phyloP scores from a whole-genome alignment of 2,797 vertebrate genomes.

The Microhierax caerulescens region DNA sequence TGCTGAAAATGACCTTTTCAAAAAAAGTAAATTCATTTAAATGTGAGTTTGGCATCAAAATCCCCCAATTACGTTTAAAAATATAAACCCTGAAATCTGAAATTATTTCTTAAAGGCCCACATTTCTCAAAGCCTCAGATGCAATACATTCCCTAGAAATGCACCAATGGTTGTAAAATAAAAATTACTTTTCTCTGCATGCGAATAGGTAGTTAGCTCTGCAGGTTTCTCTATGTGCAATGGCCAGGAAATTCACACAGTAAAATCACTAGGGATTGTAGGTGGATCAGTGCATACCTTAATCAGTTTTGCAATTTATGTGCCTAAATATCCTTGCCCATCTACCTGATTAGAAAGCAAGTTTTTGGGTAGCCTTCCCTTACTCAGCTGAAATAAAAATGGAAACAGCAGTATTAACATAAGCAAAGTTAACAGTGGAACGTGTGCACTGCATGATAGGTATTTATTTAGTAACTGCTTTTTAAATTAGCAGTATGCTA shows the following conservation, averaged over 20 bases:
- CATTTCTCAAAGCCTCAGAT: not conserved
- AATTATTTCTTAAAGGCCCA: not conserved
- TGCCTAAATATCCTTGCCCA: not conserved
- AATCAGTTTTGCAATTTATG: not conserved
- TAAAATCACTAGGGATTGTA: not conserved
- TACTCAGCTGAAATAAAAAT: constrained; percentile 31
- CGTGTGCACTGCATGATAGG: not conserved
- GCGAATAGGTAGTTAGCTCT: not conserved
- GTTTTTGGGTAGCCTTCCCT: not conserved
- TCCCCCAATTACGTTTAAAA: not conserved
- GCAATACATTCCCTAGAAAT: not conserved
- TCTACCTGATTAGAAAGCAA: not conserved
- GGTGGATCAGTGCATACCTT: not conserved
- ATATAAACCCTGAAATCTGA: not conserved
- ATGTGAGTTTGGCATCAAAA: not conserved
- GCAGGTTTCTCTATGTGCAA: not conserved
- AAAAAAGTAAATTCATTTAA: not conserved
- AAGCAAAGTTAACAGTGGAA: not conserved
- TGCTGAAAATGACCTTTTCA: not conserved
- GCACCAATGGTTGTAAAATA: not conserved
- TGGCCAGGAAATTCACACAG: not conserved
- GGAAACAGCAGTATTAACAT: not conserved
- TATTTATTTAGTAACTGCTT: not conserved
- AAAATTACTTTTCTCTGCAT: not conserved
- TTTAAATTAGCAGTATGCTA: not conserved